Conservation (phyloP, 2,113 vertebrate species). For the Poeciliopsis prolifica region DNA sequence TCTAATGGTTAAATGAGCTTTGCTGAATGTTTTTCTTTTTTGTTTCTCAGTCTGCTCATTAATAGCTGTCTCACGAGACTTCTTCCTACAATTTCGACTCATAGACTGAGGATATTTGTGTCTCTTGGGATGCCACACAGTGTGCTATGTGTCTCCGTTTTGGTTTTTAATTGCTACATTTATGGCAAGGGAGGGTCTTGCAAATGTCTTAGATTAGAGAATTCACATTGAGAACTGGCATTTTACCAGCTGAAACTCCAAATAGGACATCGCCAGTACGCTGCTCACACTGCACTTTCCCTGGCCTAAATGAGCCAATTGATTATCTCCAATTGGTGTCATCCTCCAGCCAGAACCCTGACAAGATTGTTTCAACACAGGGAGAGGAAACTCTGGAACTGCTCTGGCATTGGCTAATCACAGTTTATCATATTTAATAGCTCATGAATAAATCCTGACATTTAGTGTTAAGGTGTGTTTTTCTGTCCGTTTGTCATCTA, state of each 20-base stretch:
- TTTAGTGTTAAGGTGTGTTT: constrained; percentile 23
- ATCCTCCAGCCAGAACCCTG: constrained; percentile 60
- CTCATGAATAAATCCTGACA: constrained; percentile 69
- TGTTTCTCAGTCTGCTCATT: constrained; percentile 63
- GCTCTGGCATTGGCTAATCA: constrained; percentile 58
- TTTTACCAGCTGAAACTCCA: constrained; percentile 47
- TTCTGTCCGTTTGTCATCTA: constrained; percentile 61
- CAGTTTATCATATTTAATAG: constrained; percentile 74
- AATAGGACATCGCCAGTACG: constrained; percentile 66
- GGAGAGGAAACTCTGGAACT: constrained; percentile 68
- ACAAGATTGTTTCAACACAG: constrained; percentile 68
- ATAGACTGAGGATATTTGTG: constrained; percentile 62
- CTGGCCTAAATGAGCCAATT: constrained; percentile 73
- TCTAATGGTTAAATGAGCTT: constrained; percentile 84
- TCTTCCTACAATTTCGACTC: constrained; percentile 59
- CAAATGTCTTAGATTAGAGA: constrained; percentile 69
- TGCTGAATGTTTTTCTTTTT: constrained; percentile 61
- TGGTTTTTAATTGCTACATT: constrained; percentile 73
- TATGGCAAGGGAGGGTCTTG: constrained; percentile 63
- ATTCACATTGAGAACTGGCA: constrained; percentile 45
- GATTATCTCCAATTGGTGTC: constrained; percentile 75
- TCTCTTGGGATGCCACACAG: constrained; percentile 61
- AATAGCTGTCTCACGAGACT: constrained; percentile 60
- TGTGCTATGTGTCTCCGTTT: constrained; percentile 46
- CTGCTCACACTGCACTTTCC: constrained; percentile 61